phyloP scores from a whole-genome alignment of 2,113 vertebrate species.

The Montifringilla adamsi region DNA sequence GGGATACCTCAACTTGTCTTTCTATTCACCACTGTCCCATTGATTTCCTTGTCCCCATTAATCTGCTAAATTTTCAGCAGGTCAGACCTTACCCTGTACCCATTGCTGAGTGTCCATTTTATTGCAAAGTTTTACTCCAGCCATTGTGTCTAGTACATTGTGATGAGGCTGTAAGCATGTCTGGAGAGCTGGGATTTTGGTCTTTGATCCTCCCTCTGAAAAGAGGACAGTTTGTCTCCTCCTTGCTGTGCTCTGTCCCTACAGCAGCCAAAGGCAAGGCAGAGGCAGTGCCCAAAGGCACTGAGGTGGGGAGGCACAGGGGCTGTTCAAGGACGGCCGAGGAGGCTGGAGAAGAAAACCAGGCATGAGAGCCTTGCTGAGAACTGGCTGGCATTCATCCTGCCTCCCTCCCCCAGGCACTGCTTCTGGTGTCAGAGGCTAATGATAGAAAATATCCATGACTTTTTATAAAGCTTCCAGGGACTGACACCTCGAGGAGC shows the following conservation, averaged over 20 bases:
- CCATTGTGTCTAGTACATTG: neutral
- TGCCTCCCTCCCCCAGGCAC: neutral
- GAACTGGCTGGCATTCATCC: neutral
- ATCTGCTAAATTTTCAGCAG: neutral
- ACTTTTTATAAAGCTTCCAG: neutral
- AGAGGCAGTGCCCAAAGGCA: neutral
- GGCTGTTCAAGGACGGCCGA: neutral
- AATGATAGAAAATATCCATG: neutral
- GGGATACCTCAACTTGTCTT: neutral
- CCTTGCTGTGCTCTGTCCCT: neutral
- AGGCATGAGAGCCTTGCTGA: neutral
- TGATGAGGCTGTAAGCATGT: neutral
- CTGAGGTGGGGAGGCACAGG: neutral
- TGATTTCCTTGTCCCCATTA: neutral
- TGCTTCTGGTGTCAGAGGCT: neutral
- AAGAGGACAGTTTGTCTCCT: neutral
- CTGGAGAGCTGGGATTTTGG: neutral
- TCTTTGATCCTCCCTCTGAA: neutral
- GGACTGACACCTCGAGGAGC: neutral
- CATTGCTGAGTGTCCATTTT: neutral
- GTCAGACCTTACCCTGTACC: neutral
- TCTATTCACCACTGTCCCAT: neutral
- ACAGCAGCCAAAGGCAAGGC: neutral
- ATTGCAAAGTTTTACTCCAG: neutral
- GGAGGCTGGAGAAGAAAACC: neutral